Conservation (phyloP, 1,140 invertebrate genomes). For the Triops longicaudatus region DNA sequence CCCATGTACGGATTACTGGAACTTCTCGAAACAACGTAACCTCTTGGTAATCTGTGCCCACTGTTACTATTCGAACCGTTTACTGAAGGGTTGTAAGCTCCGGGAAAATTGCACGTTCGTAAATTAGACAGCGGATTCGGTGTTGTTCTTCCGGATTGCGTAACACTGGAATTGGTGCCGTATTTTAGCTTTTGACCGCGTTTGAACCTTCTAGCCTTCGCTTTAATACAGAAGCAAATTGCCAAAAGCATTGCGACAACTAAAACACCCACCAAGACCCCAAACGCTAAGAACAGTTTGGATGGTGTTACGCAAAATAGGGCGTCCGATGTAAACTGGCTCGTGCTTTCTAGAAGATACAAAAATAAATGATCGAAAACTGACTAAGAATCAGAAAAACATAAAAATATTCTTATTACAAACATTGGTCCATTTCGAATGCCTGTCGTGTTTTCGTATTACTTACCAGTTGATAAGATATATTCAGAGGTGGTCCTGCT, state of each 20-base stretch:
- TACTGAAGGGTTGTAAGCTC: neutral
- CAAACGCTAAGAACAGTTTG: conserved; percentile 34
- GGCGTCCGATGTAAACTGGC: conserved; percentile 22
- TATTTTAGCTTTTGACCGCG: conserved; percentile 16
- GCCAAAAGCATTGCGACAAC: conserved; percentile 34
- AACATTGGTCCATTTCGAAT: too few relatives aligned
- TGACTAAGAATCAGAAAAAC: neutral
- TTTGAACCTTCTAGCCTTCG: conserved; percentile 9
- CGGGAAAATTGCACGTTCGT: neutral
- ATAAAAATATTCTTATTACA: too few relatives aligned
- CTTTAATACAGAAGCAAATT: conserved; percentile 34
- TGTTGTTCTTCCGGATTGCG: neutral
- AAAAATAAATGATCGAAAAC: neutral
- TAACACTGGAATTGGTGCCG: neutral
- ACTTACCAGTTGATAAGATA: conserved; percentile 15
- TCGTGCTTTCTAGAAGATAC: conserved; percentile 3
- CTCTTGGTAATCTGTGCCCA: neutral
- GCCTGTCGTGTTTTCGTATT: too few relatives aligned
- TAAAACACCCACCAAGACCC: conserved; percentile 32
- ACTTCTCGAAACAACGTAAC: neutral
- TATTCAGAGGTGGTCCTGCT: neutral
- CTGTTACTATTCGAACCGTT: neutral
- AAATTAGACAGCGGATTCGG: neutral
- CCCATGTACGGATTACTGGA: neutral
- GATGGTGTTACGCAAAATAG: conserved; percentile 35